A percentile compares a stretch with the other conserved stretches of the same genome.
Evolutionary conservation across 2,797 vertebrate species (phyloP).

Genomic region (Ciconia nigra): DNA sequence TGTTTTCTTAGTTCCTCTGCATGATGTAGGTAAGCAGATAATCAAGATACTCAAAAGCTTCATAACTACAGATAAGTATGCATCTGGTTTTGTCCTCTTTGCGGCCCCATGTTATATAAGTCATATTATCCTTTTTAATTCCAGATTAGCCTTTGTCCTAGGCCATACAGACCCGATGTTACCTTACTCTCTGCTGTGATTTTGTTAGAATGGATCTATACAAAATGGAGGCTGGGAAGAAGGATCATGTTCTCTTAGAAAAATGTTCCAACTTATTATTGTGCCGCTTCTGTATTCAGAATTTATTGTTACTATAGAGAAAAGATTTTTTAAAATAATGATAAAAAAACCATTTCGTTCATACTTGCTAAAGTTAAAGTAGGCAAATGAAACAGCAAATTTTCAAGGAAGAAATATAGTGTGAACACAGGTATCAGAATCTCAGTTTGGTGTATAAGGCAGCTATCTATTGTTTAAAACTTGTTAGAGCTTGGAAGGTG

Average conservation of each 20-base stretch:
- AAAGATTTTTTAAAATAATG: not conserved
- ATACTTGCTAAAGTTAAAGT: not conserved
- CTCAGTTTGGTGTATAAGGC: not conserved
- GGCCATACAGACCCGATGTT: not conserved
- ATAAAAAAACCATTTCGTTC: not conserved
- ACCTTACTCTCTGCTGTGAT: not conserved
- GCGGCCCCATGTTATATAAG: not conserved
- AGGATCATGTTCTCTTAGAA: not conserved
- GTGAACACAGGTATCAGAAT: not conserved
- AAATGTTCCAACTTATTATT: not conserved
- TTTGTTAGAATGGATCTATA: not conserved
- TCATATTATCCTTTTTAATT: slow-evolving; percentile 3
- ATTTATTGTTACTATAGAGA: not conserved
- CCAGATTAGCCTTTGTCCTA: not conserved
- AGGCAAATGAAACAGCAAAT: not conserved
- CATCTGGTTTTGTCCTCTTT: not conserved
- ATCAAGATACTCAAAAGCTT: not conserved
- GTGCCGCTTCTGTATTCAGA: not conserved
- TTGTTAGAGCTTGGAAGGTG: not conserved
- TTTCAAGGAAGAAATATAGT: not conserved
- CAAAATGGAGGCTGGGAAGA: not conserved
- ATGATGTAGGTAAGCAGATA: not conserved
- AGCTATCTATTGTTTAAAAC: not conserved
- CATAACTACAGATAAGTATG: not conserved
- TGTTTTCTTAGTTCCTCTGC: not conserved